These are phyloP conservation scores for Ruditapes philippinarum DNA, from an alignment of 1,140 invertebrate species.

Conservation along the genomic window DNA sequence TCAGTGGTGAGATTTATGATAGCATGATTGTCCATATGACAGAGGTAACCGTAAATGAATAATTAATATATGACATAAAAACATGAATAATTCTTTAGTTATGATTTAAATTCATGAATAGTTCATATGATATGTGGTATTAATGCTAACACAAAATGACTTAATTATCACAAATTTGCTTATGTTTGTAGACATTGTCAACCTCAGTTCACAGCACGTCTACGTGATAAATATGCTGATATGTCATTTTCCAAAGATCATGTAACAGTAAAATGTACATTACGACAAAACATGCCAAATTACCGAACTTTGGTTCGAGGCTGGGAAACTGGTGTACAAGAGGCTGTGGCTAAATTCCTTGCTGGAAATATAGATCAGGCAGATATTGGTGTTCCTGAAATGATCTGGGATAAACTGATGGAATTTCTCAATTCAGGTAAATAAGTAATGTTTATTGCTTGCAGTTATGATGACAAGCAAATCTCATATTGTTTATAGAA, in stretches of 20 bases:
- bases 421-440: constrained; percentile 61
- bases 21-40: no score
- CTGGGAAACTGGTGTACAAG: constrained; percentile 60
- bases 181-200: constrained; percentile 43
- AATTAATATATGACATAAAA: no score
- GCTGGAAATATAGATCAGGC: constrained; percentile 61
- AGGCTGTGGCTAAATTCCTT: constrained; percentile 58
- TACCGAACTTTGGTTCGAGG: constrained; percentile 46
- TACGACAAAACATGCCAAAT: constrained; percentile 47
- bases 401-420: constrained; percentile 54
- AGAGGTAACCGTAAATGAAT: no score
- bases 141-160: no score
- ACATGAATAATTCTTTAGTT: no score
- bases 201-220: constrained; percentile 53
- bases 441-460: no score
- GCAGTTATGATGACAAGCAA: no score
- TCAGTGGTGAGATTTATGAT: no score
- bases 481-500: no score
- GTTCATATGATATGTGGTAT: no score
- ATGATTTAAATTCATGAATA: no score
- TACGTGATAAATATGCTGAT: constrained; percentile 58
- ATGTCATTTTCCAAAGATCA: constrained; percentile 61
- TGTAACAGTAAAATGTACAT: constrained; percentile 55
- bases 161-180: no score
- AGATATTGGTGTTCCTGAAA: constrained; percentile 46